Conservation (phyloP, 1,140 invertebrate genomes). For the Archivesica marissinica region DNA sequence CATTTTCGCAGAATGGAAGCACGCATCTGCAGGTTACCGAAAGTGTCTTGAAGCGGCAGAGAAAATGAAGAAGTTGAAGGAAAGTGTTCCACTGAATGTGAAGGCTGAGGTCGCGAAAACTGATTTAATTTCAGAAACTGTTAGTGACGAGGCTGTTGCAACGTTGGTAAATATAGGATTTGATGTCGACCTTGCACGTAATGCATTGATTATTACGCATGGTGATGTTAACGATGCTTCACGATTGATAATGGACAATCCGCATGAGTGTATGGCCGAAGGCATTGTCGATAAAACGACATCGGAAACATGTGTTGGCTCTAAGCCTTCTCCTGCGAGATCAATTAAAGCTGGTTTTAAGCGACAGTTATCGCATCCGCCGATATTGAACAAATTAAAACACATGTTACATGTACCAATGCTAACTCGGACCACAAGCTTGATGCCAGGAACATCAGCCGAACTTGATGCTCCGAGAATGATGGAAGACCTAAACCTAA, state of each 20-base stretch:
- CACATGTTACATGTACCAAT: slow-evolving; percentile 1
- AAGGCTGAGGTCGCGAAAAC: background rate
- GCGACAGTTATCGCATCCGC: slow-evolving; percentile 45
- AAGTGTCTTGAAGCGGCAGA: slow-evolving; percentile 14
- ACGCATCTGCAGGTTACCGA: slow-evolving; percentile 24
- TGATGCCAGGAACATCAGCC: background rate
- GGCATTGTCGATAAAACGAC: background rate
- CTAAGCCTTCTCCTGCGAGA: background rate
- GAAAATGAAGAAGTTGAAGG: slow-evolving; percentile 6
- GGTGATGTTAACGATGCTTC: slow-evolving; percentile 70
- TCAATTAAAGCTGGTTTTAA: background rate
- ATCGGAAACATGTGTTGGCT: background rate
- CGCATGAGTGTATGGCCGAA: slow-evolving; percentile 50
- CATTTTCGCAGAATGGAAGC: slow-evolving; percentile 27
- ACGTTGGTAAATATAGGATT: slow-evolving; percentile 72
- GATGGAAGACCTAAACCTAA: slow-evolving; percentile 47
- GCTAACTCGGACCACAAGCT: slow-evolving; percentile 18
- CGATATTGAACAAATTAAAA: slow-evolving; percentile 22
- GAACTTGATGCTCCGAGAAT: background rate
- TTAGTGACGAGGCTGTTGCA: slow-evolving; percentile 66
- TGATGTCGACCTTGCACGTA: slow-evolving; percentile 59
- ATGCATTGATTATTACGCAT: slow-evolving; percentile 69
- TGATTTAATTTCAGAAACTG: background rate
- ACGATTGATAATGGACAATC: slow-evolving; percentile 63
- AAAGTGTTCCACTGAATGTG: background rate